Base-by-base conservation (phyloP, 2,797 vertebrate species). In the Peromyscus melanophrys region DNA sequence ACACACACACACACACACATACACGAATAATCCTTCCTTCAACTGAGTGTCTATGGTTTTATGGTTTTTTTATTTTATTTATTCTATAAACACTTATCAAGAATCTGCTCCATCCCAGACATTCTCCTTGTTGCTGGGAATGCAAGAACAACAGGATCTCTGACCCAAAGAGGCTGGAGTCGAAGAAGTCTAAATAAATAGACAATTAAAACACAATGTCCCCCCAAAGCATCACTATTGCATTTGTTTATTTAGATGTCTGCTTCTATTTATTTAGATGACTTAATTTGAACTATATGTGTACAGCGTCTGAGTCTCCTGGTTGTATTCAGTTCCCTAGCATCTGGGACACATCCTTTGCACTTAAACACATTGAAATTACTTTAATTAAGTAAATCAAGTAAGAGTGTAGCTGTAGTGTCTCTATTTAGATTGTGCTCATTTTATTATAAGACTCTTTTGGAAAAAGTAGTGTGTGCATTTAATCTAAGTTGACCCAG, bases 181-280 rank as follows among this genome's bases (percentile, higher is more conserved):
- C 29, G 29, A 77, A 57, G 57, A 19, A 77, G 10, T 34, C 55
- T 69, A 93, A 96, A 43, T 71, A 94, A 93, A 89, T 37, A 94
- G 76, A 40, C 57, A 84, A 63, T 85, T 90, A 89, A 92, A 92
- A 80, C 52, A 65, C 23, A 92, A 43, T 37, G 29, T 88, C 73
- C 55, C 55, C 55, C 77, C 57, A 63, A 67, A 94, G 27, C 55
- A 83, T 93, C 52, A 40, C 34, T 65, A 25, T 78, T 63, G 34
- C 57, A 37, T 11, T 90, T 93, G 92, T 49, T 93, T 95, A 93
- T 90, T 91, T 94, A 73, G 75, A 92, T 90, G 46, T 73, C 71
- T 80, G 85, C 61, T 92, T 95, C 78, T 94, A 25, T 96, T 96
- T 95, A 95, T 76, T 93, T 77, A 82, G 87, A 89, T 73, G 73